These are phyloP conservation scores for Tetragonisca angustula DNA, from an alignment of 2,888 invertebrate genomes.

Conservation along the genomic window DNA sequence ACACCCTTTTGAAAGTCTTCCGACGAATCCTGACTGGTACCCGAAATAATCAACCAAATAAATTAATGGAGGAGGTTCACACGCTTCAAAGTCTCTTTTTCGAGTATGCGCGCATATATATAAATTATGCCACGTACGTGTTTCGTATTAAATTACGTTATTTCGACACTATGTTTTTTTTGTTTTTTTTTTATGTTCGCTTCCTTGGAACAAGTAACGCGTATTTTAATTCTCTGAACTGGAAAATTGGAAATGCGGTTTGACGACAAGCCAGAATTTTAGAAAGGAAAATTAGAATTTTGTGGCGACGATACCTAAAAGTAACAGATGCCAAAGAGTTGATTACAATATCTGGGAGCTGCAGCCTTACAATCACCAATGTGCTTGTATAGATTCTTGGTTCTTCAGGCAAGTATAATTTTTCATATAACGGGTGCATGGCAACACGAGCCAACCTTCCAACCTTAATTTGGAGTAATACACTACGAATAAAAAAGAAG, in stretches of 20 bases:
- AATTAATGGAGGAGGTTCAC: not conserved
- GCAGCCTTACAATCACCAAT: conserved; percentile 71
- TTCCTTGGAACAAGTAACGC: not conserved
- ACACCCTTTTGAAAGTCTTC: conserved; percentile 13
- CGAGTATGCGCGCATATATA: not conserved
- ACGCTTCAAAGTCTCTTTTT: conserved; percentile 9
- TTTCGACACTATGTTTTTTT: not conserved
- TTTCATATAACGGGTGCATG: conserved; percentile 27
- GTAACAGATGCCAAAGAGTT: conserved; percentile 69
- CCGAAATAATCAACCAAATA: too few species aligned
- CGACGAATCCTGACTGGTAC: conserved; percentile 1
- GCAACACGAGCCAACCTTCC: not conserved
- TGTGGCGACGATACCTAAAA: not conserved
- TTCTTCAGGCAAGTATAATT: conserved; percentile 21
- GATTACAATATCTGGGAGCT: conserved; percentile 68
- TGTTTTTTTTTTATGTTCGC: too few species aligned
- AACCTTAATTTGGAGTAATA: not conserved
- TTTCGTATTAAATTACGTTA: not conserved
- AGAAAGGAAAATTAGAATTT: not conserved
- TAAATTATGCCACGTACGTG: not conserved
- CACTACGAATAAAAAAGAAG: not conserved
- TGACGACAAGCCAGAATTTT: not conserved
- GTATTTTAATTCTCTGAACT: not conserved
- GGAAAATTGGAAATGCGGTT: not conserved
- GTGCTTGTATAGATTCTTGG: conserved; percentile 53